A percentile compares a stretch with the other conserved stretches of the same genome.
These are phyloP conservation scores for Pyxicephalus adspersus DNA, from an alignment of 2,113 vertebrate species.

Conservation along the genomic window DNA sequence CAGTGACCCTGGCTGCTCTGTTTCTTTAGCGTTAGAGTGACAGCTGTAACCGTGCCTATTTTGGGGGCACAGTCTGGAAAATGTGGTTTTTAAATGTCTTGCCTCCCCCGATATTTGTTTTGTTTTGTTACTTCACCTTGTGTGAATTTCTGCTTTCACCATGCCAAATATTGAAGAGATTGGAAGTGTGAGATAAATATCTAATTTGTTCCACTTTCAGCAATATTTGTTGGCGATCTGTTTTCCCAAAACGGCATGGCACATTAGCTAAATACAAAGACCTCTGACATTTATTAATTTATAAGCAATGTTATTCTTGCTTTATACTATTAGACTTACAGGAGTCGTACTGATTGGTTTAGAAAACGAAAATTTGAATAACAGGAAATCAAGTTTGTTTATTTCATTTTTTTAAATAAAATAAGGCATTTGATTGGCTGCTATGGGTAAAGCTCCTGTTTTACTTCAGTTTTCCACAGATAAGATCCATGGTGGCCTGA, in stretches of 20 bases:
- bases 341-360: too few species aligned
- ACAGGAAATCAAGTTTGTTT: too few species aligned
- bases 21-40: conserved; percentile 45
- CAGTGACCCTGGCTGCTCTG: conserved; percentile 21
- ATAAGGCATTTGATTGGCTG: too few species aligned
- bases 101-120: conserved; percentile 36
- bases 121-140: conserved; percentile 21
- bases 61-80: conserved; percentile 26
- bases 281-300: not conserved
- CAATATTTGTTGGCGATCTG: conserved; percentile 23
- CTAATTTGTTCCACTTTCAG: conserved; percentile 46
- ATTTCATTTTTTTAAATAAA: too few species aligned
- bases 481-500: too few species aligned
- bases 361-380: too few species aligned
- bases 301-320: not conserved
- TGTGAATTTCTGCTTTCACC: not conserved
- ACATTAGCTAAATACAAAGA: not conserved
- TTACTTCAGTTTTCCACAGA: too few species aligned
- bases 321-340: not conserved
- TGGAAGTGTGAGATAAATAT: conserved; percentile 30
- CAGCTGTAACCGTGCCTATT: conserved; percentile 48
- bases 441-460: too few species aligned
- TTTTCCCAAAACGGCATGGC: not conserved
- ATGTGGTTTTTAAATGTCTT: conserved; percentile 40
- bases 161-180: conserved; percentile 17